Evolutionary conservation across 1,140 invertebrate genomes (phyloP).

Genomic region (Lycorma delicatula): DNA sequence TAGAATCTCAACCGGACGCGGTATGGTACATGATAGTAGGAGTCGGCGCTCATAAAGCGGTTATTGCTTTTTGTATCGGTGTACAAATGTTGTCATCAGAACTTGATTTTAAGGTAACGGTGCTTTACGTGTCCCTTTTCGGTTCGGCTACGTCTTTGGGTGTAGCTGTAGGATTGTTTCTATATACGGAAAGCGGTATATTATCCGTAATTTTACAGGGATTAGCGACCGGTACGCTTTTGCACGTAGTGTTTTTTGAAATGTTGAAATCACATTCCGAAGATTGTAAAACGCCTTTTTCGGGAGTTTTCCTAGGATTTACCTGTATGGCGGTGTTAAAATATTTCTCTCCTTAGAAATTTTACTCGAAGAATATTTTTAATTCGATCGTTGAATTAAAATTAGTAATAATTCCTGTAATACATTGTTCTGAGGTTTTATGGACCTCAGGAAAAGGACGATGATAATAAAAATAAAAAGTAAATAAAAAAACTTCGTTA

Average conservation of each 20-base stretch:
- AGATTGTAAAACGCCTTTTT: background rate
- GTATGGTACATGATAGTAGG: conserved; percentile 61
- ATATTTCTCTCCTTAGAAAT: background rate
- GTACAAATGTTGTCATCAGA: conserved; percentile 34
- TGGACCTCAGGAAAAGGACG: no score
- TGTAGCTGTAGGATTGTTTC: conserved; percentile 50
- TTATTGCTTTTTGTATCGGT: conserved; percentile 47
- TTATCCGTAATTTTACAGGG: conserved; percentile 33
- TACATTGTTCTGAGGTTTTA: no score
- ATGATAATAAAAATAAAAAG: no score
- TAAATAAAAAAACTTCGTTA: no score
- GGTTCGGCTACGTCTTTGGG: conserved; percentile 45
- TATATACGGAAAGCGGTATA: background rate
- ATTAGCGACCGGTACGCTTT: conserved; percentile 39
- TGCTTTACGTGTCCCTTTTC: conserved; percentile 43
- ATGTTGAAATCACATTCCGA: conserved; percentile 21
- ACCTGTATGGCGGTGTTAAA: background rate
- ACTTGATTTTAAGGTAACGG: background rate
- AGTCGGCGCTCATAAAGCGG: conserved; percentile 47
- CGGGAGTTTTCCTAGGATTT: background rate
- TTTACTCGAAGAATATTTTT: no score
- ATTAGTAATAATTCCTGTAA: no score
- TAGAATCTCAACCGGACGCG: background rate
- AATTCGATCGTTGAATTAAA: no score
- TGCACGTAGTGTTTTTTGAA: conserved; percentile 44